These are phyloP conservation scores for Caprella mutica DNA, from an alignment of 2,888 invertebrate genomes.

Conservation along the genomic window DNA sequence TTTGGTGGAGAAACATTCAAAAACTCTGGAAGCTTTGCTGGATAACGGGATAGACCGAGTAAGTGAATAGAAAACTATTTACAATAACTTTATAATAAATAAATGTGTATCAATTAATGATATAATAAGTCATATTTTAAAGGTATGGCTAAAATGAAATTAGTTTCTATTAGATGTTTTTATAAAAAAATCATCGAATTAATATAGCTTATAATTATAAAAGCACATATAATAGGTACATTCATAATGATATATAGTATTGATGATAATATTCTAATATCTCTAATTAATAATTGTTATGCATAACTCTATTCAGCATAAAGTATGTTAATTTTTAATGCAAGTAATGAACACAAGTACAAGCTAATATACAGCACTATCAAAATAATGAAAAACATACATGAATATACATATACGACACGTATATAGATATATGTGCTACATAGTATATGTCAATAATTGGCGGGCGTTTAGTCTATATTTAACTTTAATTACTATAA, in stretches of 20 bases:
- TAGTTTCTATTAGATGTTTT: not conserved
- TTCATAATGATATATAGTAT: not conserved
- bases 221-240: not conserved
- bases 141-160: not conserved
- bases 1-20: constrained; percentile 18
- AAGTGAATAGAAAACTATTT: not conserved
- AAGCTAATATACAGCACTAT: too few species aligned
- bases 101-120: not conserved
- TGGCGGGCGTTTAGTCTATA: too few species aligned
- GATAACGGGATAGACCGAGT: constrained; percentile 19
- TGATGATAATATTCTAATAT: not conserved
- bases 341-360: not conserved
- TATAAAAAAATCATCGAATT: not conserved
- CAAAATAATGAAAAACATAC: too few species aligned
- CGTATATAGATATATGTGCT: too few species aligned
- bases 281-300: not conserved
- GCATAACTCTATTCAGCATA: not conserved
- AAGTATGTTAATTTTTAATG: not conserved
- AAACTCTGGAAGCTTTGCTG: constrained; percentile 14
- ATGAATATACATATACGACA: too few species aligned
- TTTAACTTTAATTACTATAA: too few species aligned
- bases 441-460: too few species aligned
- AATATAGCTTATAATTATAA: not conserved
- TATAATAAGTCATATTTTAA: not conserved
- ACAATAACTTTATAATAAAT: not conserved